Percentiles rank a stretch among this genome's conserved stretches.
These are phyloP conservation scores for Todiramphus chloris DNA, from an alignment of 2,113 vertebrate genomes.

Conservation along the genomic window DNA sequence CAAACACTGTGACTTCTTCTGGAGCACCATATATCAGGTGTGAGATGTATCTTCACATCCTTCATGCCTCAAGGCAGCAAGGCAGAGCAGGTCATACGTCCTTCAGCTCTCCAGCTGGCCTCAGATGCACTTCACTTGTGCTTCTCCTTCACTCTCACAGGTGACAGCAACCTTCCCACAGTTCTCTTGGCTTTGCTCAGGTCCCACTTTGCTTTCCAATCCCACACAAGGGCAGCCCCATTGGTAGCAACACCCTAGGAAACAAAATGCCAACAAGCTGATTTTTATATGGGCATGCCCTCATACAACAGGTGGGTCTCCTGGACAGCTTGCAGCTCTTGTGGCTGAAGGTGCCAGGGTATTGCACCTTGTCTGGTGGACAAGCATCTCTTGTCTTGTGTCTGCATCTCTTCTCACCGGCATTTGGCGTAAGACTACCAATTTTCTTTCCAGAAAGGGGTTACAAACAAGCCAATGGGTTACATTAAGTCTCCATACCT, in stretches of 20 bases:
- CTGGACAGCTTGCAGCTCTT: background rate
- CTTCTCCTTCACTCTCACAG: fast-evolving
- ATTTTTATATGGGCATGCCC: fast-evolving
- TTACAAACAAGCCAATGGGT: background rate
- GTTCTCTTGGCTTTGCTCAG: background rate
- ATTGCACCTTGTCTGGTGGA: background rate
- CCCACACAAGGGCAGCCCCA: background rate
- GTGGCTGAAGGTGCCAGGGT: background rate
- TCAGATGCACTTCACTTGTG: background rate
- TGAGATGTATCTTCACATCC: background rate
- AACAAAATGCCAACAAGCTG: fast-evolving
- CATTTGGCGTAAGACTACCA: background rate
- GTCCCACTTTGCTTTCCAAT: background rate
- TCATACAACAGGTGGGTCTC: background rate
- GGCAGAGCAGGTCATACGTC: background rate
- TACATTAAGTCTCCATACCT: background rate
- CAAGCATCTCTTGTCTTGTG: too few species aligned
- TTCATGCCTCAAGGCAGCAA: background rate
- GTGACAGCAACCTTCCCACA: background rate
- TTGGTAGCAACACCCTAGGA: background rate
- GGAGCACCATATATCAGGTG: background rate
- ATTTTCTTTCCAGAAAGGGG: background rate
- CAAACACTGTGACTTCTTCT: background rate
- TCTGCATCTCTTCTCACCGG: background rate
- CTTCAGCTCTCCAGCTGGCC: background rate